A percentile compares a stretch with the other conserved stretches of the same genome.
These are phyloP conservation scores for Valencia hispanica DNA, from an alignment of 2,797 vertebrate genomes.

Conservation along the genomic window DNA sequence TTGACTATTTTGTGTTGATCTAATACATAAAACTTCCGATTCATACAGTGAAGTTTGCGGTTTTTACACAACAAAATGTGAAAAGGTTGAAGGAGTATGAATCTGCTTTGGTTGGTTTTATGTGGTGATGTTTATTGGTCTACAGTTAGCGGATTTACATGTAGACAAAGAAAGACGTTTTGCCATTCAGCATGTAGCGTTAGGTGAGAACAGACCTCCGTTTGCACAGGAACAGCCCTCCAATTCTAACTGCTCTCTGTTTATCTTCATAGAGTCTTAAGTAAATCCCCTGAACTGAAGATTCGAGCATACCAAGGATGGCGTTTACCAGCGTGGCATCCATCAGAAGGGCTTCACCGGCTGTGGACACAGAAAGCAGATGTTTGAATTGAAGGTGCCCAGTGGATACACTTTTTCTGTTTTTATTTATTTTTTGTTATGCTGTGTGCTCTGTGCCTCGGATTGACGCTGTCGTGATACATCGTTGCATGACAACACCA, in stretches of 20 bases:
- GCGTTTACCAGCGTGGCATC: constrained; percentile 51
- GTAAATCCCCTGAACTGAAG: constrained; percentile 44
- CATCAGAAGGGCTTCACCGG: constrained; percentile 50
- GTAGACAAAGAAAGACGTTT: constrained; percentile 18
- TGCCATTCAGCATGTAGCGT: background rate
- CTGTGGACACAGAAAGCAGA: constrained; percentile 47
- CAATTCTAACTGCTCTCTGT: constrained; percentile 46
- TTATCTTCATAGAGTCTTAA: constrained; percentile 54
- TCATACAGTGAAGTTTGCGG: background rate
- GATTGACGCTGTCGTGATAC: constrained; percentile 46
- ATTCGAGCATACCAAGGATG: constrained; percentile 60
- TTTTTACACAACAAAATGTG: background rate
- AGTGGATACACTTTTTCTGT: constrained; percentile 20
- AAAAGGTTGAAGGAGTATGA: background rate
- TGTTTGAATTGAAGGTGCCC: constrained; percentile 73
- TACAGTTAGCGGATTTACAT: background rate
- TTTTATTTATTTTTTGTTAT: background rate
- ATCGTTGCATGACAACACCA: constrained; percentile 44
- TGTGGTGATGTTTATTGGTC: background rate
- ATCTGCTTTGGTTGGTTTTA: background rate
- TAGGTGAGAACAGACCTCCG: too few species aligned
- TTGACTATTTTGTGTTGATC: background rate
- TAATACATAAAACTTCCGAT: background rate
- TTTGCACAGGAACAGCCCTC: background rate
- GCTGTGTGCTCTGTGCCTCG: constrained; percentile 17